Percentiles rank a stretch among this genome's conserved stretches.
These are phyloP conservation scores for Gastrophysa polygoni DNA, from an alignment of 2,888 invertebrate species.

Conservation along the genomic window DNA sequence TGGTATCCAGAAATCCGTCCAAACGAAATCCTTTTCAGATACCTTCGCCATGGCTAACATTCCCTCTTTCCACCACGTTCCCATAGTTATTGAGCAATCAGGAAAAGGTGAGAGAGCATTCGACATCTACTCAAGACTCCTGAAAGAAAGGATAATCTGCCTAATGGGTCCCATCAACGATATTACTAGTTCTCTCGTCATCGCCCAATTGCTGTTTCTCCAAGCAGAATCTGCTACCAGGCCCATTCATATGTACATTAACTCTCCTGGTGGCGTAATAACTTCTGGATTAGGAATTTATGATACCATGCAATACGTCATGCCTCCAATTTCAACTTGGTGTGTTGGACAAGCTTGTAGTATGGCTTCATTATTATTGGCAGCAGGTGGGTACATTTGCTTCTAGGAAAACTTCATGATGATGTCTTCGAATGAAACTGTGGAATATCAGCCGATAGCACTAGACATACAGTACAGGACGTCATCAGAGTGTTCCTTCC, in stretches of 20 bases:
- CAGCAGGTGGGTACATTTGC: conserved; percentile 68
- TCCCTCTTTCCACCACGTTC: conserved; percentile 66
- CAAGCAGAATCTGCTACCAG: conserved; percentile 91
- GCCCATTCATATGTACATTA: conserved; percentile 96
- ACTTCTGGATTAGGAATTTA: conserved; percentile 96
- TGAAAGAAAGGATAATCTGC: conserved; percentile 75
- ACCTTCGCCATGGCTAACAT: conserved; percentile 33
- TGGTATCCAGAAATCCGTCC: conserved; percentile 6
- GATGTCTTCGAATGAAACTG: too few species aligned
- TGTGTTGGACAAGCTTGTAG: conserved; percentile 94
- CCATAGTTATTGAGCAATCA: conserved; percentile 95
- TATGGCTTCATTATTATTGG: conserved; percentile 92
- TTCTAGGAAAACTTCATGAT: too few species aligned
- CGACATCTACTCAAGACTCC: conserved; percentile 83
- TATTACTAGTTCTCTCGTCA: conserved; percentile 86
- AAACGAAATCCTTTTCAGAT: conserved; percentile 6
- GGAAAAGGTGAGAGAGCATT: conserved; percentile 94
- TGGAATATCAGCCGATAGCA: too few species aligned
- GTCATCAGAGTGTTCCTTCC: too few species aligned
- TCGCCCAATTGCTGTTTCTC: conserved; percentile 93
- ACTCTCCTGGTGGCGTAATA: conserved; percentile 90
- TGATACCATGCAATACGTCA: conserved; percentile 98
- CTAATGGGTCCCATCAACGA: conserved; percentile 96
- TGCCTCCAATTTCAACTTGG: conserved; percentile 94
- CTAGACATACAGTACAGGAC: too few species aligned